phyloP scores from a whole-genome alignment of 1,140 invertebrate genomes.

The Zaprionus africanus region DNA sequence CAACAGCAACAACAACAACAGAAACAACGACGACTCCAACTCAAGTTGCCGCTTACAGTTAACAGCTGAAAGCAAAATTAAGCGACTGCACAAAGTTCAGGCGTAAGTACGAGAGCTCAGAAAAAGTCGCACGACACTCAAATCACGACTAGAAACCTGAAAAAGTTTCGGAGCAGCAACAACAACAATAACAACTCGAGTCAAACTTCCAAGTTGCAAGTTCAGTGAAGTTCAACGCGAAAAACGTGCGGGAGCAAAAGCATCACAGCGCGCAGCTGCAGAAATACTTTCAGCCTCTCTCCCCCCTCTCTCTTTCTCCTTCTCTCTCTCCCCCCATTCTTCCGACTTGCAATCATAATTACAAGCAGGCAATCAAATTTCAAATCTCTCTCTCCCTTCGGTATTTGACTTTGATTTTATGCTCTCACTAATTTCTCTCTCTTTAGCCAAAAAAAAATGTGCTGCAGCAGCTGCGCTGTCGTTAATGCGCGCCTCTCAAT shows the following conservation, averaged over 20 bases:
- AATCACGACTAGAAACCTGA: conserved; percentile 71
- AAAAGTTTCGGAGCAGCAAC: conserved; percentile 57
- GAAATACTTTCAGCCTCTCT: conserved; percentile 17
- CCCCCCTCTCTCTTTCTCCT: background rate
- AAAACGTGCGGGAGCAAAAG: conserved; percentile 81
- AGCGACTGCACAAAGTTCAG: conserved; percentile 78
- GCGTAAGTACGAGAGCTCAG: conserved; percentile 60
- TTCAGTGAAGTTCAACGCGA: conserved; percentile 81
- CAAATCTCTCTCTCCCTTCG: conserved; percentile 16
- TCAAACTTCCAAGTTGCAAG: conserved; percentile 69
- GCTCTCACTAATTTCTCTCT: conserved; percentile 8
- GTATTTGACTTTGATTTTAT: conserved; percentile 9
- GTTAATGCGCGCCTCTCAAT: conserved; percentile 68
- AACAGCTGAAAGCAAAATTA: conserved; percentile 69
- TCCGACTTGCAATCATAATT: conserved; percentile 59
- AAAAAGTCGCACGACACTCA: conserved; percentile 81
- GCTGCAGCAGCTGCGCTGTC: conserved; percentile 27
- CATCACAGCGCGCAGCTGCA: conserved; percentile 35
- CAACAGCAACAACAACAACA: conserved; percentile 13
- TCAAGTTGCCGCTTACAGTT: conserved; percentile 48
- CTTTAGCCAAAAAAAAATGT: conserved; percentile 4
- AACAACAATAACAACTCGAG: conserved; percentile 39
- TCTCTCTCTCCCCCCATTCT: conserved; percentile 1
- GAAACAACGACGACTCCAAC: conserved; percentile 7
- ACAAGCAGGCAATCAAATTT: conserved; percentile 78